Percentiles rank a stretch among this genome's conserved stretches.
Conservation (phyloP, 2,113 vertebrate species). For the Thalassarche chlororhynchos region DNA sequence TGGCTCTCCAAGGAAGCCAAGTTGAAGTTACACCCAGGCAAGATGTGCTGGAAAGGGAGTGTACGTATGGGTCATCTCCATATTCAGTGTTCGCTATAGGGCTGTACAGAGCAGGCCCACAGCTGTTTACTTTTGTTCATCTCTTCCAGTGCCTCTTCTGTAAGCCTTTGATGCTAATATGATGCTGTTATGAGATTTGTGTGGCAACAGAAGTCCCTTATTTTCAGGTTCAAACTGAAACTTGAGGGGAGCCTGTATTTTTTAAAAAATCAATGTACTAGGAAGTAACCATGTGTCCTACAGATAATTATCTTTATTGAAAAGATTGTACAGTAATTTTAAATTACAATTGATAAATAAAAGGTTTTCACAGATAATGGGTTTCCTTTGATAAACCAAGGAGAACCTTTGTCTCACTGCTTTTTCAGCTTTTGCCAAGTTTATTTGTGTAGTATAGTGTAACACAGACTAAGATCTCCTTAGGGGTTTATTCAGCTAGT, state of each 20-base stretch:
- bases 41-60: not conserved
- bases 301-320: constrained; percentile 1
- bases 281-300: not conserved
- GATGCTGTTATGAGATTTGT: not conserved
- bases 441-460: constrained; percentile 15
- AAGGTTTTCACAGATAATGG: constrained; percentile 1
- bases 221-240: not conserved
- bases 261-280: not conserved
- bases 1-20: not conserved
- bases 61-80: not conserved
- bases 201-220: not conserved
- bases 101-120: not conserved
- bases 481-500: constrained; percentile 43
- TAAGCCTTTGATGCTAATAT: not conserved
- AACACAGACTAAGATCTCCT: not conserved
- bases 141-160: not conserved
- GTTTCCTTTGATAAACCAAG: constrained; percentile 7
- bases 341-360: constrained; percentile 47
- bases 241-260: not conserved
- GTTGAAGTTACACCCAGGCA: not conserved
- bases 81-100: not conserved
- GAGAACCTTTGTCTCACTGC: not conserved
- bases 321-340: not conserved
- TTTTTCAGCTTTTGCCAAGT: constrained; percentile 29
- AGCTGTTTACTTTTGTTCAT: not conserved